Evolutionary conservation across 2,113 vertebrate genomes (phyloP).

Genomic region (Mesoclemmys tuberculata): DNA sequence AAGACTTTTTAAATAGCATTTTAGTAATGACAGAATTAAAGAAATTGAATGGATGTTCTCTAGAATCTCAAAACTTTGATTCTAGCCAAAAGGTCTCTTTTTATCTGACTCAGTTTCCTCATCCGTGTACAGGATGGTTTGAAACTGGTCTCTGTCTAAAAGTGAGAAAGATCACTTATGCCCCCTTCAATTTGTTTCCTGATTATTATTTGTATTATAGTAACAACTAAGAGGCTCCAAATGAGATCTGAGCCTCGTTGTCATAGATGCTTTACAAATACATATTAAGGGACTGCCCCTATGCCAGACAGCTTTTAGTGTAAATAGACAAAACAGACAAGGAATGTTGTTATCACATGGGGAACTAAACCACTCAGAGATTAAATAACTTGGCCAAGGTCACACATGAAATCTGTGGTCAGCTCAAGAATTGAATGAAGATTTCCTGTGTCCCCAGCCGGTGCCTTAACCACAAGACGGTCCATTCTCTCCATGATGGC

Average conservation of each 20-base stretch:
- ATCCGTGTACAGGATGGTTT: background rate
- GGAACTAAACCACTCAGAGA: background rate
- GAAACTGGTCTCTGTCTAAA: constrained; percentile 10
- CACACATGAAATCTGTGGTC: background rate
- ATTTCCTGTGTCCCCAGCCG: background rate
- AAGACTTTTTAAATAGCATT: background rate
- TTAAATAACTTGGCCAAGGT: background rate
- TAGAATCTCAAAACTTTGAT: background rate
- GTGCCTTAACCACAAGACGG: background rate
- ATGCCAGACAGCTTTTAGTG: background rate
- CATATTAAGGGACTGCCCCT: background rate
- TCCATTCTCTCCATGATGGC: background rate
- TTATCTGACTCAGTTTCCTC: constrained; percentile 1
- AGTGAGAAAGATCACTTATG: constrained; percentile 52
- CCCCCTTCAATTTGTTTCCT: constrained; percentile 61
- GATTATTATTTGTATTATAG: constrained; percentile 22
- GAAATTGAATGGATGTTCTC: background rate
- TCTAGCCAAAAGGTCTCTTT: background rate
- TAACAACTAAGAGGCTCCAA: background rate
- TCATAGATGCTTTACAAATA: background rate
- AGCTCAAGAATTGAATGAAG: background rate
- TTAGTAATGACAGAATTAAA: background rate
- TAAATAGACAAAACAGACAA: background rate
- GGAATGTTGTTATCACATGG: background rate
- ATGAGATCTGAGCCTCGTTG: rapidly evolving